Base-by-base conservation (phyloP, 2,888 invertebrate genomes). In the Scaptomyza polygonia region DNA sequence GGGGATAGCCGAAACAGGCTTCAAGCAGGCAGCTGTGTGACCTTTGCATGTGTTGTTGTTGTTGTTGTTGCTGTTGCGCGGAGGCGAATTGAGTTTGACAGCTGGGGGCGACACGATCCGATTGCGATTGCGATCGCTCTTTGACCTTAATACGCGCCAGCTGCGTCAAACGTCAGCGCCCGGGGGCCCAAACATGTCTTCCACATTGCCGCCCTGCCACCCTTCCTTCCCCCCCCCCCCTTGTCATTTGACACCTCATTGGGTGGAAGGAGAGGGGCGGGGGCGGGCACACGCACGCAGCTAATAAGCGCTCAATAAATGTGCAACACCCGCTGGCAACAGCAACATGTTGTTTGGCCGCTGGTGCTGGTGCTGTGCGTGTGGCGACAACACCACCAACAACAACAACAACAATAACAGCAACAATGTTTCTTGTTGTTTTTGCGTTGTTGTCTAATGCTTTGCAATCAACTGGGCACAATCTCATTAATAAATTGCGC, bases 161-260 rank as follows among this genome's bases (percentile, higher is more conserved):
- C 86, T 86, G 85, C 74, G 67, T 80, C 80, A 80, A 68, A 56
- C 62, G 70, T 67, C 67, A 67, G 44, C 47, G 65, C 54, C 66
- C 52, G 61, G 51, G 47, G 43, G 68, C 25, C 59, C n/a, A n/a
- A 65, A 49, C 56, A 32, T 54, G 62, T 47, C 54, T 42, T 36
- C 29, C 34, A 57, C 29, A 51, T 39, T 48, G 49, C 36, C 36
- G 36, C 36, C n/a, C n/a, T n/a, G n/a, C n/a, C n/a, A n/a, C n/a
- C n/a, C n/a, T n/a, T n/a, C n/a, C n/a, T n/a, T n/a, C n/a, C n/a
- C n/a, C n/a, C n/a, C n/a, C n/a, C n/a, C n/a, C n/a, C n/a, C n/a
- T n/a, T n/a, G 88, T 90, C 88, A 89, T 90, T 90, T 90, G 90
- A 90, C 91, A 91, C 90, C 89, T 90, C 86, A 90, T 91, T 90